These are phyloP conservation scores for Acanthiza pusilla DNA, from an alignment of 2,797 vertebrate species.

Conservation along the genomic window DNA sequence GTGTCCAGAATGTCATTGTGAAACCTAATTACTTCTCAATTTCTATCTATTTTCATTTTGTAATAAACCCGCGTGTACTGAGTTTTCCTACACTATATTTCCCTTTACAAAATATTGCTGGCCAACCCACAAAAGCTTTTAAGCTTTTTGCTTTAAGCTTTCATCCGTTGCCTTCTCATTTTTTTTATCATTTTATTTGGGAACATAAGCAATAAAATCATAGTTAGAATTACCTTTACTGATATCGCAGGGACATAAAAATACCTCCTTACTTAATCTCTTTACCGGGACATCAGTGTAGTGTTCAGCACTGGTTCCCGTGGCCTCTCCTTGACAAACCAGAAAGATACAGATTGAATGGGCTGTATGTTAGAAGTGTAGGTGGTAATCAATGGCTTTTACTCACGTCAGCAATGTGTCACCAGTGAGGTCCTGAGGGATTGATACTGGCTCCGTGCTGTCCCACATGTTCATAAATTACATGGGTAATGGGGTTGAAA, in stretches of 20 bases:
- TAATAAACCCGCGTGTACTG: background rate
- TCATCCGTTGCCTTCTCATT: background rate
- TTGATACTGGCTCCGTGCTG: accelerated
- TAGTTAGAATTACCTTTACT: background rate
- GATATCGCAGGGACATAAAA: background rate
- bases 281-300: background rate
- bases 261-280: background rate
- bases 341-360: background rate
- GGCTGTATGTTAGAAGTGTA: background rate
- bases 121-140: background rate
- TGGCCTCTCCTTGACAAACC: background rate
- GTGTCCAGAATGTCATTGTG: background rate
- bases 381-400: background rate
- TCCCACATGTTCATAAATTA: background rate
- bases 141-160: background rate
- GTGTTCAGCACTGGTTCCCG: background rate
- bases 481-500: background rate
- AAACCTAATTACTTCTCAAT: background rate
- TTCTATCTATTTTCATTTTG: background rate
- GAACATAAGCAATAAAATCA: background rate
- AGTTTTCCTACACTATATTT: background rate
- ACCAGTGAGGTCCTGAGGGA: background rate
- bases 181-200: background rate
- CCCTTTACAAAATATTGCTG: background rate
- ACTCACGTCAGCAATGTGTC: background rate